A percentile compares a stretch with the other conserved stretches of the same genome.
Conservation (phyloP, 2,888 invertebrate species). For the Spatulosminthurus flaviceps region DNA sequence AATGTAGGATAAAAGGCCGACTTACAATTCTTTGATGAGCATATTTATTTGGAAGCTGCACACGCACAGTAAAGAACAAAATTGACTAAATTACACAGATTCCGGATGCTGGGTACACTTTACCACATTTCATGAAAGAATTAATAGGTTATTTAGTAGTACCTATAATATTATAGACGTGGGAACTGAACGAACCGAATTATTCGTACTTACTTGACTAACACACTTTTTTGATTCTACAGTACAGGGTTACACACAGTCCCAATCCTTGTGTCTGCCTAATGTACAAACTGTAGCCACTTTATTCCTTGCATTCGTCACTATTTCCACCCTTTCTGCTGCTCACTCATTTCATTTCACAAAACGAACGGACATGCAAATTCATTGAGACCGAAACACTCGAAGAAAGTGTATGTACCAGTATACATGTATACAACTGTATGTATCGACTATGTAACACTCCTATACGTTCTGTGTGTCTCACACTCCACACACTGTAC, state of each 20-base stretch:
- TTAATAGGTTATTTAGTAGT: not conserved
- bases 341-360: conserved; percentile 19
- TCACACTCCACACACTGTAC: too few species aligned
- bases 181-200: conserved; percentile 13
- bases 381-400: conserved; percentile 18
- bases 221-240: not conserved
- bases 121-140: conserved; percentile 28
- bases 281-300: too few species aligned
- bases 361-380: not conserved
- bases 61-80: conserved; percentile 33
- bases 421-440: too few species aligned
- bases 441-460: too few species aligned
- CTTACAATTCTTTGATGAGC: conserved; percentile 64
- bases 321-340: conserved; percentile 22
- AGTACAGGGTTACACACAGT: not conserved
- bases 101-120: not conserved
- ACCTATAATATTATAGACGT: conserved; percentile 2
- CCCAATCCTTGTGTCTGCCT: too few species aligned
- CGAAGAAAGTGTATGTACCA: not conserved
- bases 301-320: not conserved
- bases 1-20: conserved; percentile 27
- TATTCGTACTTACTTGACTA: not conserved
- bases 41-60: conserved; percentile 48
- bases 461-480: too few species aligned
- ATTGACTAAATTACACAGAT: not conserved